Evolutionary conservation across 2,888 invertebrate genomes (phyloP).

Genomic region (Deroplatys truncata): DNA sequence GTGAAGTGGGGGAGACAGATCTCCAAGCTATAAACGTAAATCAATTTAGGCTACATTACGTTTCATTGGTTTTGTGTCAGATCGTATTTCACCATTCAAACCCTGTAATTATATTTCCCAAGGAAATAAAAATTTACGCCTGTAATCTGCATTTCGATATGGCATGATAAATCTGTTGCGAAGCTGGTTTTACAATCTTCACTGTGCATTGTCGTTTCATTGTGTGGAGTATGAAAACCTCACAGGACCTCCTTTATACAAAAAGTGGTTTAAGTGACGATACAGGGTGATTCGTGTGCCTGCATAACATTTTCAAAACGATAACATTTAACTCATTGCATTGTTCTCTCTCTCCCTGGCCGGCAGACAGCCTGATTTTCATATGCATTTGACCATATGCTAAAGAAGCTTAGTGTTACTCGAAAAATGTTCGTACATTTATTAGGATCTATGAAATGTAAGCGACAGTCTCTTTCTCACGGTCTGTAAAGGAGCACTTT

Average conservation of each 20-base stretch:
- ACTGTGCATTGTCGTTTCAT: background rate
- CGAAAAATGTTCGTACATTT: too few species aligned
- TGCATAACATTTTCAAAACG: too few species aligned
- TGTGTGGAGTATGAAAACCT: background rate
- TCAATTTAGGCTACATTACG: conserved; percentile 14
- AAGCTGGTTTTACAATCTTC: conserved; percentile 1
- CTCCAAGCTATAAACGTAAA: conserved; percentile 10
- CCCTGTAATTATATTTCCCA: background rate
- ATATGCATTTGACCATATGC: too few species aligned
- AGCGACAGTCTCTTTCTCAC: too few species aligned
- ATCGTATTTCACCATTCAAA: conserved; percentile 5
- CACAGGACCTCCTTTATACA: background rate
- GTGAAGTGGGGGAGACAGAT: background rate
- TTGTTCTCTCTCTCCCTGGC: too few species aligned
- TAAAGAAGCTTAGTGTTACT: too few species aligned
- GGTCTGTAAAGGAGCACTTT: too few species aligned
- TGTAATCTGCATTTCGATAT: conserved; percentile 1
- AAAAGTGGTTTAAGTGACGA: background rate
- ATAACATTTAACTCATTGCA: too few species aligned
- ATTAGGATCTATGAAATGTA: too few species aligned
- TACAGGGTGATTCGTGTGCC: too few species aligned
- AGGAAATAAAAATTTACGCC: background rate
- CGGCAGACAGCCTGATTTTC: too few species aligned
- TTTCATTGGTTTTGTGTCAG: conserved; percentile 15
- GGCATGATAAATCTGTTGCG: conserved; percentile 11